Conservation (phyloP, 2,113 vertebrate genomes). For the Jaculus jaculus region DNA sequence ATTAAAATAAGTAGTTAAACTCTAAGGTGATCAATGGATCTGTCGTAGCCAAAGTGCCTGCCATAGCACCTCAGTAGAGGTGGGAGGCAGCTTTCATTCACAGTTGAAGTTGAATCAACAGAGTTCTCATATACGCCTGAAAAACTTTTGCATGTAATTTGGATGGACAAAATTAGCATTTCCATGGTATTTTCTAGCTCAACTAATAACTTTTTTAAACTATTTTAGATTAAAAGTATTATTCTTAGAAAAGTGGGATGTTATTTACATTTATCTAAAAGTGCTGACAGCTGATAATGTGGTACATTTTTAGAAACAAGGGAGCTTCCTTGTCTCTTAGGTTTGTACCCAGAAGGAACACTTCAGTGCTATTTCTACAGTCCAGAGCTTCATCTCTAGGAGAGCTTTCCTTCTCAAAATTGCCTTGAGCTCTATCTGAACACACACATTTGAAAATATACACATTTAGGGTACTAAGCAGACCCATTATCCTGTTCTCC, state of each 20-base stretch:
- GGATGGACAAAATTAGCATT: background rate
- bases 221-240: conserved; percentile 2
- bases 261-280: conserved; percentile 33
- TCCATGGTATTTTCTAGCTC: background rate
- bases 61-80: conserved; percentile 50
- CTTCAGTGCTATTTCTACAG: background rate
- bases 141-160: conserved; percentile 15
- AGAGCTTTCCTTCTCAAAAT: background rate
- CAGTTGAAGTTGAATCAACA: conserved; percentile 74
- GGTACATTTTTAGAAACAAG: background rate
- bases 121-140: background rate
- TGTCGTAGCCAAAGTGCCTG: conserved; percentile 65
- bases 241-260: background rate
- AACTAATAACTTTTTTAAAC: background rate
- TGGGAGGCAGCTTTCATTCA: conserved; percentile 64
- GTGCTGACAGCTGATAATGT: background rate
- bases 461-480: background rate
- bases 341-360: background rate
- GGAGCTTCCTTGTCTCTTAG: background rate
- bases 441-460: background rate
- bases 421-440: background rate
- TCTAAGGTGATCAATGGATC: conserved; percentile 71
- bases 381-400: background rate
- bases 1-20: conserved; percentile 79
- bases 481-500: background rate